Base-by-base conservation (phyloP, 1,140 invertebrate species). In the Euborellia annulipes region DNA sequence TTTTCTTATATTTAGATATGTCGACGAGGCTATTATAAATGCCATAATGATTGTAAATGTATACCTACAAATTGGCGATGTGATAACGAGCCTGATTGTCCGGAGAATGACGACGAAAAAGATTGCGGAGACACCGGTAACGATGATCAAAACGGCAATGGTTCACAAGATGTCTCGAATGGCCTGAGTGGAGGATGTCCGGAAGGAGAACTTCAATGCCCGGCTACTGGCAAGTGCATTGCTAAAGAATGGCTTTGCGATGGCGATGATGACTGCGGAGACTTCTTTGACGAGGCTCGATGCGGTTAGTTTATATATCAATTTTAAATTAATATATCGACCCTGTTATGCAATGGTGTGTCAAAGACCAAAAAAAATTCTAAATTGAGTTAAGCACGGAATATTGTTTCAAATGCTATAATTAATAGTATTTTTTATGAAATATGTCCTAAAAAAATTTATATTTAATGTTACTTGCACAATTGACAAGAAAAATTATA, bases 201-300 rank as follows among this genome's bases (percentile, higher is more conserved):
- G n/a, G 68, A 72, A 1, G 68, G 74, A 44, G 67, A 73, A 39
- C 67, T 78, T 1, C 63, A 74, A 27, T 85, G 82, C 57, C 79
- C 79, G 0, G 65, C 64, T 39, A 78, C 79, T 8, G 71, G 70
- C 43, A 72, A 71, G 27, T 90, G 86, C 60, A 85, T 90, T 47
- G 72, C 72, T 13, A 70, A 75, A 45, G 69, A 78, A 2, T 85
- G 81, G 78, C 62, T 81, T 1, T 90, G 85, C 60, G 83, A 83
- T 56, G 55, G 56, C 14, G 75, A 76, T 0, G 73, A 79, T 49
- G 82, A 90, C 58, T 90, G 86, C 53, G 79, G 78, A 0, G 85
- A 89, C 61, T 82, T 74, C 54, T 82, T 80, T 2, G 85, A 89
- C 58, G 86, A 87, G 60, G 81, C 78, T 4, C 76, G 77, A 53